A percentile compares a stretch with the other conserved stretches of the same genome.
These are phyloP conservation scores for Slavum lentiscoides DNA, from an alignment of 2,888 invertebrate genomes.

Conservation along the genomic window DNA sequence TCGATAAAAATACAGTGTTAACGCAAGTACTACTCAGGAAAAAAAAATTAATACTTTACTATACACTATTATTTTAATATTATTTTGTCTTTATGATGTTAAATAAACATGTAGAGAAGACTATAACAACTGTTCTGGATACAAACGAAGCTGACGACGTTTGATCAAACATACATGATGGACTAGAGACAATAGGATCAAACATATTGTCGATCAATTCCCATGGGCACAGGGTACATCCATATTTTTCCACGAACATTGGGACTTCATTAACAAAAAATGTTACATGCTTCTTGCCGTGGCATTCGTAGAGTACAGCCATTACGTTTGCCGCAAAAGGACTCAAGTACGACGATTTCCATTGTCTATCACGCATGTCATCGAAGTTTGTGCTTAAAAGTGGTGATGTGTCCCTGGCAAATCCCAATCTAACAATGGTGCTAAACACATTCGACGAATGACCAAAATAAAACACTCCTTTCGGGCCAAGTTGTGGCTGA, in stretches of 20 bases:
- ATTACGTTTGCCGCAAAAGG: slow-evolving; percentile 76
- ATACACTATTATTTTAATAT: neutral
- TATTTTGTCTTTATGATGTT: neutral
- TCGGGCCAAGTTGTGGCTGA: slow-evolving; percentile 61
- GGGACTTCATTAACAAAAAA: slow-evolving; percentile 13
- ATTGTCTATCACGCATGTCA: slow-evolving; percentile 64
- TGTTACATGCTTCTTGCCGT: neutral
- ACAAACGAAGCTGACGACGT: neutral
- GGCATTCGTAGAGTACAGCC: slow-evolving; percentile 73
- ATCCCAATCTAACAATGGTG: slow-evolving; percentile 64
- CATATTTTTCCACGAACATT: neutral
- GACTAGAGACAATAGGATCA: neutral
- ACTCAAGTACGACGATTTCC: slow-evolving; percentile 70
- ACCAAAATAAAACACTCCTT: slow-evolving; percentile 70
- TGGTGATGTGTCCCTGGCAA: slow-evolving; percentile 66
- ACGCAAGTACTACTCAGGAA: too few relatives aligned
- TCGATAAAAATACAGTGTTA: too few relatives aligned
- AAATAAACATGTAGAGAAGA: neutral
- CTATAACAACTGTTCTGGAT: neutral
- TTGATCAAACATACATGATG: neutral
- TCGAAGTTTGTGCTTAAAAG: slow-evolving; percentile 71
- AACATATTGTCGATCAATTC: slow-evolving; percentile 1
- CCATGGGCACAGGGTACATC: slow-evolving; percentile 22
- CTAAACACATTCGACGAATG: slow-evolving; percentile 66
- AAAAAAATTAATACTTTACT: too few relatives aligned